Percentiles rank a stretch among this genome's conserved stretches.
phyloP scores from a whole-genome alignment of 2,888 invertebrate genomes.

The Chaitophorus viminalis region DNA sequence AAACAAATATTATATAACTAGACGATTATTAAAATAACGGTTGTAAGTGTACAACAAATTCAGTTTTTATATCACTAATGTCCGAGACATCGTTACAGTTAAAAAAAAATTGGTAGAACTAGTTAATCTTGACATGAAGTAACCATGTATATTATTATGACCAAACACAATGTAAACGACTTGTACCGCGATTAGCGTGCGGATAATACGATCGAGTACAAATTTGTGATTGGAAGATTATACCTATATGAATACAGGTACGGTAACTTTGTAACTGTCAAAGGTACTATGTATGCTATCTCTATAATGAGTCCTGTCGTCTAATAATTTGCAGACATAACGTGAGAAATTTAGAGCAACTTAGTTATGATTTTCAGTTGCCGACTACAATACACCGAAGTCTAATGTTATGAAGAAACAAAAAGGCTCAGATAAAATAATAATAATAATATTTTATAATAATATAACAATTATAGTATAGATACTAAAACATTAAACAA shows the following conservation, averaged over 20 bases:
- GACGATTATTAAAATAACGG: background rate
- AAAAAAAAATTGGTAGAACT: constrained; percentile 23
- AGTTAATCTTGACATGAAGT: constrained; percentile 13
- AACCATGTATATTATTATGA: background rate
- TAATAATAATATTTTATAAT: background rate
- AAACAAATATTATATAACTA: background rate
- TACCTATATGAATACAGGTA: background rate
- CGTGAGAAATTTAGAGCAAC: constrained; percentile 11
- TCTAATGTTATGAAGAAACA: background rate
- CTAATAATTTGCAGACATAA: background rate
- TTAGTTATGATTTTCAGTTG: background rate
- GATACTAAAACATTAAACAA: too few relatives aligned
- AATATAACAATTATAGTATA: too few relatives aligned
- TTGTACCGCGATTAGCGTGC: constrained; percentile 46
- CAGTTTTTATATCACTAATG: too few relatives aligned
- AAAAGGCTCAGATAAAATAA: too few relatives aligned
- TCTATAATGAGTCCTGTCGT: constrained; percentile 14
- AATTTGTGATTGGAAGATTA: constrained; percentile 52
- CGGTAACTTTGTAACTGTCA: constrained; percentile 32
- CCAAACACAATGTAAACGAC: constrained; percentile 46
- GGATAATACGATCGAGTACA: constrained; percentile 47
- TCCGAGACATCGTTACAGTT: background rate
- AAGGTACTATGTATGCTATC: constrained; percentile 9
- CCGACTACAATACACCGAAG: background rate
- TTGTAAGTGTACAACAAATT: background rate